phyloP scores from a whole-genome alignment of 1,140 invertebrate genomes.

The Cydia pomonella region DNA sequence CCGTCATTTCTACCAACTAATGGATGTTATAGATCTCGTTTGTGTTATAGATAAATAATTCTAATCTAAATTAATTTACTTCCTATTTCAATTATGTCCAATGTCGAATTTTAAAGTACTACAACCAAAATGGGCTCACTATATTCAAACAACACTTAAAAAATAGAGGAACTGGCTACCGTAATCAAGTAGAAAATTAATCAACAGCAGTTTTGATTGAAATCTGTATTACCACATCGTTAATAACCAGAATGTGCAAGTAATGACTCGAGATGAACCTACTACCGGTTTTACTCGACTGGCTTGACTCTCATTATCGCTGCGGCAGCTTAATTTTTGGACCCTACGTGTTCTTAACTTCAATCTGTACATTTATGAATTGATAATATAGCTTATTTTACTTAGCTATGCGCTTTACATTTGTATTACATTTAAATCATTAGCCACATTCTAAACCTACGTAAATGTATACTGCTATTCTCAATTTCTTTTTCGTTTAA shows the following conservation, averaged over 20 bases:
- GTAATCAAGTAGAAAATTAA: slow-evolving; percentile 74
- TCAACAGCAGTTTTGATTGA: slow-evolving; percentile 70
- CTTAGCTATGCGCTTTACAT: not conserved
- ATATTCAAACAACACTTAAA: slow-evolving; percentile 21
- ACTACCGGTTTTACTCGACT: slow-evolving; percentile 76
- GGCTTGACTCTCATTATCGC: slow-evolving; percentile 57
- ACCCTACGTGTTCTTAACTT: slow-evolving; percentile 40
- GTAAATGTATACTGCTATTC: too few relatives aligned
- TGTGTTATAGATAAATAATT: slow-evolving; percentile 22
- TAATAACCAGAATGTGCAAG: slow-evolving; percentile 57
- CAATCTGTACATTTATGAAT: not conserved
- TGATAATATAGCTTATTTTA: slow-evolving; percentile 2
- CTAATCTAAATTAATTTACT: slow-evolving; percentile 2
- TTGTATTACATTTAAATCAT: not conserved
- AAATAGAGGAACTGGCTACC: slow-evolving; percentile 56
- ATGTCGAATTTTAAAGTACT: slow-evolving; percentile 6
- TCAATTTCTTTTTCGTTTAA: not conserved
- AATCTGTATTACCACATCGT: slow-evolving; percentile 66
- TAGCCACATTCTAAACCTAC: not conserved
- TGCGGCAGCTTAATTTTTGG: slow-evolving; percentile 59
- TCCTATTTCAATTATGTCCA: slow-evolving; percentile 21
- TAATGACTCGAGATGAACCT: slow-evolving; percentile 66
- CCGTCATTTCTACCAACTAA: slow-evolving; percentile 24
- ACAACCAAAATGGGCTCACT: too few relatives aligned
- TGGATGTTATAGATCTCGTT: slow-evolving; percentile 24